phyloP scores from a whole-genome alignment of 1,140 invertebrate genomes.

The Bombus waltoni region DNA sequence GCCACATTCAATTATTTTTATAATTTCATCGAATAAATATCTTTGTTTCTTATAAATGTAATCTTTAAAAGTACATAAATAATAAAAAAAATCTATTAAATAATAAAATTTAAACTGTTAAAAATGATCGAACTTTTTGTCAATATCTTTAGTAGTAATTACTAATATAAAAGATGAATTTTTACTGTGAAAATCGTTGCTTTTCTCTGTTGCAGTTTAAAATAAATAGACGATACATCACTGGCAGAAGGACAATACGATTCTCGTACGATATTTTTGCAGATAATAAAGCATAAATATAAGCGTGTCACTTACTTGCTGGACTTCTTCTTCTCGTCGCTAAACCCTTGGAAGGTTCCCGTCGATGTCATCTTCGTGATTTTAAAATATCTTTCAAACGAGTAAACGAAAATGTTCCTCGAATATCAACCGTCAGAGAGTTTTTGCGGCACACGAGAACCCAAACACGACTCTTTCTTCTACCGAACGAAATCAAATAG shows the following conservation, averaged over 20 bases:
- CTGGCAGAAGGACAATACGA: constrained; percentile 7
- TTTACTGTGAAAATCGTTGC: too few species aligned
- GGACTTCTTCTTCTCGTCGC: constrained; percentile 69
- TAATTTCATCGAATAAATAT: not conserved
- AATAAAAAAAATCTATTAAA: not conserved
- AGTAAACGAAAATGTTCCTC: constrained; percentile 22
- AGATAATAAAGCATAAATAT: constrained; percentile 15
- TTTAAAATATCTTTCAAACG: constrained; percentile 6
- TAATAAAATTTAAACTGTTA: not conserved
- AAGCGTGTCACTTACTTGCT: constrained; percentile 75
- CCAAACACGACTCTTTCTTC: constrained; percentile 61
- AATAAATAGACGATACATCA: constrained; percentile 10
- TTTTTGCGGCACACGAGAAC: constrained; percentile 49
- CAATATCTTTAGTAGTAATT: not conserved
- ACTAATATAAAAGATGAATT: not conserved
- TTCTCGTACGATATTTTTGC: constrained; percentile 6
- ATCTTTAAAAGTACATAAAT: not conserved
- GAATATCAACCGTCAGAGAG: constrained; percentile 25
- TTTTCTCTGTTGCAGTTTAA: not conserved
- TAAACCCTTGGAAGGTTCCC: constrained; percentile 73
- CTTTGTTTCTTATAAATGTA: not conserved
- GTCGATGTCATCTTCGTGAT: constrained; percentile 75
- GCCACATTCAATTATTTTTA: constrained; percentile 17
- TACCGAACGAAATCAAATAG: constrained; percentile 73
- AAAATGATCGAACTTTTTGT: not conserved